These are phyloP conservation scores for Lutjanus argentimaculatus DNA, from an alignment of 2,797 vertebrate species.

Conservation along the genomic window DNA sequence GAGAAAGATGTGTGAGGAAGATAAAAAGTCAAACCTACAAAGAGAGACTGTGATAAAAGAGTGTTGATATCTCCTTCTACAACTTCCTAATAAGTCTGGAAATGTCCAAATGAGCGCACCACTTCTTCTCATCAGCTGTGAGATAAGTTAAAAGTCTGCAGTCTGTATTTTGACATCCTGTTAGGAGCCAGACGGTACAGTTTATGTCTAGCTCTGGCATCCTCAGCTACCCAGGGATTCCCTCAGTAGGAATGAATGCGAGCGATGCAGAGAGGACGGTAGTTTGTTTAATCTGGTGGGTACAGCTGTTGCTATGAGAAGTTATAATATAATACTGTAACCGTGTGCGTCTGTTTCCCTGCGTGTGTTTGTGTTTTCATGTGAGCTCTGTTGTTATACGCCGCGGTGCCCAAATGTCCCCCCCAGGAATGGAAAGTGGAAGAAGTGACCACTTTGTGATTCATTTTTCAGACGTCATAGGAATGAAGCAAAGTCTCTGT, in stretches of 20 bases:
- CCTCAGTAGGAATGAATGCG: constrained; percentile 78
- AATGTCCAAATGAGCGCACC: constrained; percentile 7
- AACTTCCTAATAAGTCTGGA: constrained; percentile 51
- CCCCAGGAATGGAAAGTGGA: constrained; percentile 61
- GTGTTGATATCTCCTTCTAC: constrained; percentile 3
- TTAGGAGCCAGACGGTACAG: constrained; percentile 65
- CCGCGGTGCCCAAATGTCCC: constrained; percentile 25
- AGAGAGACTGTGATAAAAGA: constrained; percentile 13
- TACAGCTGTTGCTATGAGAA: constrained; percentile 64
- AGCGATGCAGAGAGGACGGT: constrained; percentile 66
- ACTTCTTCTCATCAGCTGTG: constrained; percentile 44
- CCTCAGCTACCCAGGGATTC: constrained; percentile 65
- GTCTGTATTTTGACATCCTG: constrained; percentile 69
- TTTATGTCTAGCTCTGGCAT: constrained; percentile 69
- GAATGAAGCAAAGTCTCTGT: constrained; percentile 36
- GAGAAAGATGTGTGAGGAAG: background rate
- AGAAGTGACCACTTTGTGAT: constrained; percentile 67
- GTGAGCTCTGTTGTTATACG: constrained; percentile 34
- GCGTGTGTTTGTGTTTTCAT: constrained; percentile 24
- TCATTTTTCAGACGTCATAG: constrained; percentile 53
- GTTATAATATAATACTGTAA: constrained; percentile 50
- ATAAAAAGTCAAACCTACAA: constrained; percentile 23
- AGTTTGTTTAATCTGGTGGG: constrained; percentile 72
- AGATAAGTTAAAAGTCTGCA: constrained; percentile 39
- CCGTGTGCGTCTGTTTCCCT: constrained; percentile 39